Evolutionary conservation across 2,113 vertebrate genomes (phyloP), one percentile per base, ranked within the genome.

Genomic region (Psilopsiagon aurifrons): DNA sequence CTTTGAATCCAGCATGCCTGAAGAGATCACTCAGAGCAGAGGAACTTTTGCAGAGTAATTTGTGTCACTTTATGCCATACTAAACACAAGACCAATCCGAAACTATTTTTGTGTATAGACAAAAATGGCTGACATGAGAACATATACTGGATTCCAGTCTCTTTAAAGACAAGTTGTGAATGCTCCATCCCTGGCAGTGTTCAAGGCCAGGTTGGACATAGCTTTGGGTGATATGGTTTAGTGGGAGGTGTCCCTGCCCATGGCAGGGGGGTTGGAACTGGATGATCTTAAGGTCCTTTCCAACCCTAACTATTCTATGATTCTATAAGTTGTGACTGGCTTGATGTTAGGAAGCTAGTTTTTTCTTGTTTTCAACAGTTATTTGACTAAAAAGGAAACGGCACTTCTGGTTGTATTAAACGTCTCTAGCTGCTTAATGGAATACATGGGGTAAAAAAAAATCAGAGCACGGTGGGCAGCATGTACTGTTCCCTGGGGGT

Each of bases 1-100:
- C 11, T 1, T 8, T 44, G 60, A 19, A 43, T 55, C 35, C 16
- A 7, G 28, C 0, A 1, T 49, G n/a, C 35, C 41, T 3, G 78
- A 67, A 47, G 49, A 51, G 44, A 37, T 8, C 7, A 13, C 16
- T 49, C 10, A 24, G 78, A 74, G 67, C 33, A 33, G 18, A 62
- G 51, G 44, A 43, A 8, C 18, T 59, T 29, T 5, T 62, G 18
- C 10, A 19, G 17, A 63, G 44, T 15, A 24, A 29, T 46, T 16
- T 24, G 0, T 49, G 31, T 23, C 6, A 6, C 20, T 68, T 47
- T 8, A 29, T 31, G 51, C 17, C 10, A 22, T 7, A 18, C 19
- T 66, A 52, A 66, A 60, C 27, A 20, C 25, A 49, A 41, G 46
- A 37, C 27, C 28, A 62, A 31, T 55, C 24, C 24, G 35, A 8